These are phyloP conservation scores for Salvelinus alpinus DNA, from an alignment of 2,113 vertebrate species.

Conservation along the genomic window DNA sequence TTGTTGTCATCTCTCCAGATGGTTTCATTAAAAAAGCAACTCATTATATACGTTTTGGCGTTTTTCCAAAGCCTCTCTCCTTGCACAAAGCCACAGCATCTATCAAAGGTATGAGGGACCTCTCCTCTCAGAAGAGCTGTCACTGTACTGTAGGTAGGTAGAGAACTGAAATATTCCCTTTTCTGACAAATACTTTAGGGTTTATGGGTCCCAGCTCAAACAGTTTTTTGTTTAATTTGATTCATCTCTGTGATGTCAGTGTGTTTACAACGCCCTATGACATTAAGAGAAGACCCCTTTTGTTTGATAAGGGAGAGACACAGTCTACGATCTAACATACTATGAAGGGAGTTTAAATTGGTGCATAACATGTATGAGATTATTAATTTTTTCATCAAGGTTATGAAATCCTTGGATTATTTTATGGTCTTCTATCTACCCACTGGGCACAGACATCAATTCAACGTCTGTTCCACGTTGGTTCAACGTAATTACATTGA, in stretches of 20 bases:
- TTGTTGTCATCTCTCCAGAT: constrained; percentile 43
- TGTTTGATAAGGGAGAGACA: constrained; percentile 24
- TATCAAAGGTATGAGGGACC: not conserved
- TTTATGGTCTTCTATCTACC: not conserved
- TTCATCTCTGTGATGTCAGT: constrained; percentile 43
- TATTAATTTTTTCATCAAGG: not conserved
- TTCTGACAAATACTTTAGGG: constrained; percentile 25
- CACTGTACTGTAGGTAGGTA: not conserved
- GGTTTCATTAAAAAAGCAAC: constrained; percentile 46
- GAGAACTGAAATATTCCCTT: not conserved
- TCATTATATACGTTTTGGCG: constrained; percentile 43
- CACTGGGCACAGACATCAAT: no score
- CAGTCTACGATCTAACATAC: not conserved
- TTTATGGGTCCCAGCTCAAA: constrained; percentile 10
- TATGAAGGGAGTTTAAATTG: not conserved
- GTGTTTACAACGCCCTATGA: constrained; percentile 27
- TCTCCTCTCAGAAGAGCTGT: not conserved
- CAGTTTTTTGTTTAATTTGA: constrained; percentile 13
- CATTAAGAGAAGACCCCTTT: constrained; percentile 42
- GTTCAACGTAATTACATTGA: no score
- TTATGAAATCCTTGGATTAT: not conserved
- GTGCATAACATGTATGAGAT: no score
- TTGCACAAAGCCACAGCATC: not conserved
- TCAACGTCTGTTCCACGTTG: no score
- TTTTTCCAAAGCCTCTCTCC: constrained; percentile 39